Conservation (phyloP, 2,888 invertebrate genomes). For the Xylota segnis region DNA sequence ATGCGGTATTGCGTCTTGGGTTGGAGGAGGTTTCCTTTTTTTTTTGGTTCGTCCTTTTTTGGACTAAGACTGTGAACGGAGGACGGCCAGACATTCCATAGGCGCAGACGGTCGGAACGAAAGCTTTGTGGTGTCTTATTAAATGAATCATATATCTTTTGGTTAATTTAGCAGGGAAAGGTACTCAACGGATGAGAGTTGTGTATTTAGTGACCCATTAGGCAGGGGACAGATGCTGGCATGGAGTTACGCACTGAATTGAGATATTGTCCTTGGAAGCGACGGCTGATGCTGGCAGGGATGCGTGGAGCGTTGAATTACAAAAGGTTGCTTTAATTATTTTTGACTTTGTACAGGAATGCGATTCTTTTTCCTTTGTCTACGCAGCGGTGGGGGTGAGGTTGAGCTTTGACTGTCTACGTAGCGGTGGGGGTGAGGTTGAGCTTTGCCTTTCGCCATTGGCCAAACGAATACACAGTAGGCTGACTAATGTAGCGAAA, state of each 20-base stretch:
- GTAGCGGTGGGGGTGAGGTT: too few species aligned
- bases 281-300: neutral
- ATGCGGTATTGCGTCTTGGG: slow-evolving; percentile 48
- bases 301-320: neutral
- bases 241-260: slow-evolving; percentile 23
- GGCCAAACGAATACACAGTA: too few species aligned
- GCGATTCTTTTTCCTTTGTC: neutral
- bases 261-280: slow-evolving; percentile 2
- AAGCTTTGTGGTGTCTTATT: slow-evolving; percentile 57
- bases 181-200: slow-evolving; percentile 21
- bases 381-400: neutral
- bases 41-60: slow-evolving; percentile 23
- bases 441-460: too few species aligned
- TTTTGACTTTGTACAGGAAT: too few species aligned
- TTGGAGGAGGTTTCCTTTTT: neutral
- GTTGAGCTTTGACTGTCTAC: neutral
- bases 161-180: slow-evolving; percentile 56
- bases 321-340: neutral
- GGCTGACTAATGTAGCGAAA: too few species aligned
- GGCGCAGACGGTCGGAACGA: slow-evolving; percentile 4
- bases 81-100: neutral
- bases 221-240: slow-evolving; percentile 10
- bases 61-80: neutral
- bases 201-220: slow-evolving; percentile 62
- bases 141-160: slow-evolving; percentile 68